Percentiles rank a stretch among this genome's conserved stretches.
Evolutionary conservation across 35 echinoderm and acorn worm species (phyloP).

Genomic region (Stichopus chloronotus): DNA sequence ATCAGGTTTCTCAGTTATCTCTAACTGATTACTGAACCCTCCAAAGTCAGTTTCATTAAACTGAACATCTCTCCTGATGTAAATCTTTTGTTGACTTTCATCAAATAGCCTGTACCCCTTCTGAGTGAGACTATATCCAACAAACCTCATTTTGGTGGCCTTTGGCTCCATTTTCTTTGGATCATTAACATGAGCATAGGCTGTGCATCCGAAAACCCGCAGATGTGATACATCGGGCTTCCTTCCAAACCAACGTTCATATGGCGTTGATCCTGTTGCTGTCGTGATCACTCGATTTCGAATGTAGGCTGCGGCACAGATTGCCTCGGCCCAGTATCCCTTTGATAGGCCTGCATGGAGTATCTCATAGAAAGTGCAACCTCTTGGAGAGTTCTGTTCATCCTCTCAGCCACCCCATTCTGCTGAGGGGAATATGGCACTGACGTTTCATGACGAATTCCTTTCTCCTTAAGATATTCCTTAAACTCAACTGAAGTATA

Average conservation of each 20-base stretch:
- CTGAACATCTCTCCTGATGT: neutral
- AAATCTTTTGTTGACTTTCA: neutral
- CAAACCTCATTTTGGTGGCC: neutral
- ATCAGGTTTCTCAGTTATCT: neutral
- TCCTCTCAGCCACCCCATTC: no score
- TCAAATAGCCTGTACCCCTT: neutral
- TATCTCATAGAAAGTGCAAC: no score
- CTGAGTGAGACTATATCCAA: conserved; percentile 5
- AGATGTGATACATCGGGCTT: no score
- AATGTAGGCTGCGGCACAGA: no score
- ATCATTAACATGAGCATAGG: conserved; percentile 16
- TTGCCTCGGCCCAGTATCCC: no score
- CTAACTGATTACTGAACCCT: neutral
- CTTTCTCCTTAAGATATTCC: neutral
- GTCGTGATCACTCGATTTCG: no score
- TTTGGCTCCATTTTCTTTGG: neutral
- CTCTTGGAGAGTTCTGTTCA: no score
- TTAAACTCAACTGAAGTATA: neutral
- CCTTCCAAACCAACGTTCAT: neutral
- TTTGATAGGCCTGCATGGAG: no score
- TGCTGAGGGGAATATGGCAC: neutral
- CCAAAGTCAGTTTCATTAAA: conserved; percentile 1
- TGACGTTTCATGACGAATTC: neutral
- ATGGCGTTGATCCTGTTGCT: no score
- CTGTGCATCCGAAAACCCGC: no score